phyloP scores from a whole-genome alignment of 2,888 invertebrate genomes.

The Ethmia dodecea region DNA sequence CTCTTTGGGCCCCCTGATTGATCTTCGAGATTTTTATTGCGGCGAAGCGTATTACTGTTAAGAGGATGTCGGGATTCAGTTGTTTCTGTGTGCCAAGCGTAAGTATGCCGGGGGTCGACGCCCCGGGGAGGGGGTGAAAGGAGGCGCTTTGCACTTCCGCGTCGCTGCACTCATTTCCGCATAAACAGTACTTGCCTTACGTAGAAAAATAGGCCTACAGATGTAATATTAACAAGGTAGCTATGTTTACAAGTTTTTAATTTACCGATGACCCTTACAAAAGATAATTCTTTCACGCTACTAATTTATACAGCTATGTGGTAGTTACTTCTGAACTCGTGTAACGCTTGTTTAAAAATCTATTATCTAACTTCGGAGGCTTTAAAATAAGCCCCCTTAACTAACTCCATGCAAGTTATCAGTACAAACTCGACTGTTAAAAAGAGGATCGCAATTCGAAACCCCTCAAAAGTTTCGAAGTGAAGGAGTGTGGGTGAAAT shows the following conservation, averaged over 20 bases:
- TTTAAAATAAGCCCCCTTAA: no score
- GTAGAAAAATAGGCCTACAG: conserved; percentile 50
- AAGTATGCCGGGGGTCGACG: conserved; percentile 57
- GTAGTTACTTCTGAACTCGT: no score
- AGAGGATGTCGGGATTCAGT: conserved; percentile 27
- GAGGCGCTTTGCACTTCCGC: conserved; percentile 71
- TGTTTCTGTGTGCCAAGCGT: conserved; percentile 29
- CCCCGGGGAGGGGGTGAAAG: conserved; percentile 49
- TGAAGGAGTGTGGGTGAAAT: conserved; percentile 67
- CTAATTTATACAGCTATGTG: no score
- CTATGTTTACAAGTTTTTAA: conserved; percentile 7
- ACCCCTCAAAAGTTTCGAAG: conserved; percentile 68
- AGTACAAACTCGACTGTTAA: no score
- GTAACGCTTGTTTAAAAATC: no score
- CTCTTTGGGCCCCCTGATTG: no score
- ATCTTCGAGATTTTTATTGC: no score
- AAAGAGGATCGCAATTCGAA: conserved; percentile 65
- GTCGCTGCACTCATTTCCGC: conserved; percentile 72
- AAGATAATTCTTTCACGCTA: no score
- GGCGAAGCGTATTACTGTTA: conserved; percentile 20
- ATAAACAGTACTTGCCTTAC: conserved; percentile 58
- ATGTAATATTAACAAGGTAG: background rate
- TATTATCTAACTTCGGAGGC: no score
- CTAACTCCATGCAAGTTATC: no score
- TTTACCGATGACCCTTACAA: no score